A percentile compares a stretch with the other conserved stretches of the same genome.
Evolutionary conservation across 2,888 invertebrate genomes (phyloP).

Genomic region (Leptinotarsa juncta): DNA sequence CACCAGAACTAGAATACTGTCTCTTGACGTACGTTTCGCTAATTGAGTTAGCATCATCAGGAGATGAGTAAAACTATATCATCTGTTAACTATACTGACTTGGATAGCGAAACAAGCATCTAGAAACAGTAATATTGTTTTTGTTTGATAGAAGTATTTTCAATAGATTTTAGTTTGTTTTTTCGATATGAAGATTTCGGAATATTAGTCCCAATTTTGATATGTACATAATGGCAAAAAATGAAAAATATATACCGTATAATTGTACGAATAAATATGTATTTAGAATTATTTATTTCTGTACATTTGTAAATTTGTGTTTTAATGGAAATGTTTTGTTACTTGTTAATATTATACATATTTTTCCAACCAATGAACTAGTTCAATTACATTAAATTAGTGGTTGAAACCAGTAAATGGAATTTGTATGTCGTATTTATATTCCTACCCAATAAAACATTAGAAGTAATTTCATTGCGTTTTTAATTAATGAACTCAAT

Average conservation of each 20-base stretch:
- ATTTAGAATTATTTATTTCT: constrained; percentile 9
- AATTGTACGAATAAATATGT: constrained; percentile 10
- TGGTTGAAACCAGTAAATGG: background rate
- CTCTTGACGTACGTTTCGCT: no score
- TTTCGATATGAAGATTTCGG: background rate
- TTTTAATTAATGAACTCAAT: constrained; percentile 52
- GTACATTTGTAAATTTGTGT: constrained; percentile 17
- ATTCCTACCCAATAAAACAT: constrained; percentile 2
- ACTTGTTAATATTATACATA: background rate
- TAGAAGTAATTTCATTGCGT: background rate
- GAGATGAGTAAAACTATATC: no score
- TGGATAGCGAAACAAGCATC: no score
- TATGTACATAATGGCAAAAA: background rate
- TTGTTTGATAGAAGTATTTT: no score
- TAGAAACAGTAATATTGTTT: no score
- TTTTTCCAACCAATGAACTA: constrained; percentile 3
- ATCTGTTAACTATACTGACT: no score
- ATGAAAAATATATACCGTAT: background rate
- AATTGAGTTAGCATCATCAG: no score
- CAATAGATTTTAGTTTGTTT: no score
- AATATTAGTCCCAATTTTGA: background rate
- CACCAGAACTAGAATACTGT: no score
- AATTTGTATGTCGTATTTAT: constrained; percentile 9
- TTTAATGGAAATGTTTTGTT: constrained; percentile 13
- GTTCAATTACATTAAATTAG: background rate